Evolutionary conservation across 1,140 invertebrate species (phyloP), one percentile per base, ranked within the genome.

Genomic region (Pristionchus pacificus): DNA sequence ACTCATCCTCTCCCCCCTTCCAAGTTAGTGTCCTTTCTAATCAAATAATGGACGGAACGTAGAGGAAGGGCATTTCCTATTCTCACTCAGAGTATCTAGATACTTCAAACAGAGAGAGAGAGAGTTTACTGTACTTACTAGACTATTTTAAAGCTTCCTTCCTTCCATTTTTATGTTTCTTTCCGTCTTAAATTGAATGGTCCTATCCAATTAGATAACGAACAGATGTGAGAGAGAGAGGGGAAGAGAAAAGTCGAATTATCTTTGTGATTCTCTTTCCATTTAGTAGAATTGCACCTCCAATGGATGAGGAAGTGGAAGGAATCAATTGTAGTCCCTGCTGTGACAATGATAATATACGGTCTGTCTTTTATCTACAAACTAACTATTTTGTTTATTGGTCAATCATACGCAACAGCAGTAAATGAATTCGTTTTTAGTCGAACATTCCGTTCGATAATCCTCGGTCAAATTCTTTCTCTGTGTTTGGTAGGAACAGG

Each of bases 401-500:
- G 55, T 24, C 55, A 59, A 58, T 31, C 15, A 28, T 68, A 58
- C 59, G 33, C 33, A 68, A 68, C 27, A 59, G 33, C 28, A 32
- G 55, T 13, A 29, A 19, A 6, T 57, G 15, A 24, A 15, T 30
- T 15, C 24, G 38, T 57, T 76, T 80, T 73, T 65, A 79, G 78
- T 30, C 76, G 79, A 64, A 80, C 79, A 55, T 68, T 81, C 60
- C 29, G 60, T 74, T 71, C 77, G 2, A 27, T 81, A 0, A 19
- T 77, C 14, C 60, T 83, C 1, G 80, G 80, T 19, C 80, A 81
- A 75, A 59, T 83, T 29, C 78, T 81, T 29, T 79, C 77, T 2
- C 49, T 81, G 10, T 81, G 80, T 63, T 57, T 81, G 24, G 83
- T 80, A 33, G 80, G 80, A 38, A 81, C 80, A 1, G 80, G 79